These are phyloP conservation scores for Boloria selene DNA, from an alignment of 2,888 invertebrate genomes.

Conservation along the genomic window DNA sequence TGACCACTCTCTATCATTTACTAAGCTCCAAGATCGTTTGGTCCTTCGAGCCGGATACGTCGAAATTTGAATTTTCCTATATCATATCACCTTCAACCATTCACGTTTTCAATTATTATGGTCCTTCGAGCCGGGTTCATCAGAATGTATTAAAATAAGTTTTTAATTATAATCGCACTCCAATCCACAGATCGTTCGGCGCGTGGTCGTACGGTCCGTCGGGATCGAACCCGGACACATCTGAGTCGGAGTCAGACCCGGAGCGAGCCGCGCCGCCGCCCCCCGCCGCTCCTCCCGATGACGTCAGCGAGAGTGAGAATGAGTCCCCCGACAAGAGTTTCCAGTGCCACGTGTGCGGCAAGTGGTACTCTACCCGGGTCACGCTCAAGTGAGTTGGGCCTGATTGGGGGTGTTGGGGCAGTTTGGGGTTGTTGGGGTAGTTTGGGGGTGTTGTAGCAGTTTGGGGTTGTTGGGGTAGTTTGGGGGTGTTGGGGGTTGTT, in stretches of 20 bases:
- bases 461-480: no score
- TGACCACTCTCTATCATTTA: no score
- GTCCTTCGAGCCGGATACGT: no score
- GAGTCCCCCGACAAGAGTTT: constrained; percentile 77
- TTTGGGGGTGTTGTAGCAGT: no score
- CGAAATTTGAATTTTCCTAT: no score
- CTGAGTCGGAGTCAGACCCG: constrained; percentile 59
- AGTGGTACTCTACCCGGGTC: constrained; percentile 77
- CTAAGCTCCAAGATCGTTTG: no score
- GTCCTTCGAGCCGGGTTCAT: no score
- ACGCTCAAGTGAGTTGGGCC: constrained; percentile 72
- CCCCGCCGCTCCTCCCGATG: constrained; percentile 53
- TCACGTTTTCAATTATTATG: no score
- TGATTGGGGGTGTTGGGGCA: background rate
- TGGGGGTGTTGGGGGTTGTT: no score
- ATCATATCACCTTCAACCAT: no score
- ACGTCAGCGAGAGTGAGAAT: constrained; percentile 72
- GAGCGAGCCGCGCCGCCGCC: constrained; percentile 42
- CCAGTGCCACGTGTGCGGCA: constrained; percentile 74
- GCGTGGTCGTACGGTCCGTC: constrained; percentile 56
- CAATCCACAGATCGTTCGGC: constrained; percentile 56
- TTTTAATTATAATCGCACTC: no score
- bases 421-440: background rate
- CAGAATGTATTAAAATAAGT: no score
- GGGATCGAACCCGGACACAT: constrained; percentile 51